These are phyloP conservation scores for Neopipo cinnamomea DNA, from an alignment of 2,113 vertebrate genomes.

Conservation along the genomic window DNA sequence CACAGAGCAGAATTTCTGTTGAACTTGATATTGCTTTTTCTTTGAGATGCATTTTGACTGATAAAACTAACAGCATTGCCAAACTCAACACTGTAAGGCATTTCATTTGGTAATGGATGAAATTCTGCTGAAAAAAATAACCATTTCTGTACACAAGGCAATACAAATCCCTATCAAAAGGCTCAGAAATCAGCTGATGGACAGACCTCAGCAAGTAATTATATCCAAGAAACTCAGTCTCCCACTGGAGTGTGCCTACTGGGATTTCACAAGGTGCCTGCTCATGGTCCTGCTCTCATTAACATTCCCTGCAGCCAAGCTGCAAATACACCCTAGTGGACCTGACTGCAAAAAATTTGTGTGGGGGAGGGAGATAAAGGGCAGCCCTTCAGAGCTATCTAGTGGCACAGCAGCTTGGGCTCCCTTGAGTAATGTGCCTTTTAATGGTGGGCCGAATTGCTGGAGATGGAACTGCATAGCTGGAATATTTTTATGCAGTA, in stretches of 20 bases:
- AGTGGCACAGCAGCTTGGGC: background rate
- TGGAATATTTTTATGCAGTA: background rate
- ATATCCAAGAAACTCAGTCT: background rate
- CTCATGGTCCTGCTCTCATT: background rate
- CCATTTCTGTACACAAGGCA: background rate
- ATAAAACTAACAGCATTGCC: conserved; percentile 18
- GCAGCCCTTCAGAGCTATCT: background rate
- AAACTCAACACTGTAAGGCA: background rate
- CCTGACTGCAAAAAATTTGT: background rate
- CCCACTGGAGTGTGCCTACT: background rate
- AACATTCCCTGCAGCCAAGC: accelerated
- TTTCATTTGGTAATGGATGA: background rate
- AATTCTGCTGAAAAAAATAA: background rate
- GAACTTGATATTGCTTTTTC: background rate
- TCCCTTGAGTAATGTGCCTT: accelerated
- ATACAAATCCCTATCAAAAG: background rate
- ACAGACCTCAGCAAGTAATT: background rate
- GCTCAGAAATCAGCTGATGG: background rate
- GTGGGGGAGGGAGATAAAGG: background rate
- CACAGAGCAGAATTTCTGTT: background rate
- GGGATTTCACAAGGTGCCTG: background rate
- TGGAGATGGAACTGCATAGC: background rate
- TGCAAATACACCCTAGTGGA: background rate
- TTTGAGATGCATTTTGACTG: conserved; percentile 2
- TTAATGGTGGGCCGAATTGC: accelerated